Conservation (phyloP, 2,113 vertebrate genomes). For the Phaethornis superciliosus region DNA sequence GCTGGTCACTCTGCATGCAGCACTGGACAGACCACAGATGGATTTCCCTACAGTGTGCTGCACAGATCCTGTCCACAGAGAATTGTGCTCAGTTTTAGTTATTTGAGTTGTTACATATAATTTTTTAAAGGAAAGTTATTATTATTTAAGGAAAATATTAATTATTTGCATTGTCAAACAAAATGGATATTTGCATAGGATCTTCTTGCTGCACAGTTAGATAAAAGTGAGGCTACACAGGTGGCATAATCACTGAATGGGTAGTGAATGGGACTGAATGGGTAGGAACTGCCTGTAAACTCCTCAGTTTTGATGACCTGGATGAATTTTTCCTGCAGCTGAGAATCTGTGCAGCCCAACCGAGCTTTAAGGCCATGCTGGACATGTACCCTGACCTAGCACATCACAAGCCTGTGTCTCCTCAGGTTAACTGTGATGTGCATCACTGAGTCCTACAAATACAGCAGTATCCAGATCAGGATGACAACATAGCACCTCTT, state of each 20-base stretch:
- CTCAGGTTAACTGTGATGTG: no score
- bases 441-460: no score
- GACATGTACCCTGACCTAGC: neutral
- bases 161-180: neutral
- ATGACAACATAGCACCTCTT: neutral
- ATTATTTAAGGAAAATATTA: neutral
- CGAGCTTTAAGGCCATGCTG: neutral
- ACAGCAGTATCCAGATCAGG: neutral
- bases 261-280: neutral
- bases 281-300: neutral
- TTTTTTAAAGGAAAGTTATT: neutral
- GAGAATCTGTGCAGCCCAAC: neutral
- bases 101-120: neutral
- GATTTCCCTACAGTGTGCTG: neutral
- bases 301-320: neutral
- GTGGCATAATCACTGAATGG: neutral
- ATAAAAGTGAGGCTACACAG: rapidly evolving
- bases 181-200: neutral
- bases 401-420: no score
- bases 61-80: rapidly evolving
- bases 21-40: neutral
- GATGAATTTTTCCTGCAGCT: neutral
- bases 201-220: neutral
- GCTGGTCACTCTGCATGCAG: neutral
- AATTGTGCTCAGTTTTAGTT: neutral